A percentile compares a stretch with the other conserved stretches of the same genome.
Evolutionary conservation across 2,797 vertebrate genomes (phyloP).

Genomic region (Antrozous pallidus): DNA sequence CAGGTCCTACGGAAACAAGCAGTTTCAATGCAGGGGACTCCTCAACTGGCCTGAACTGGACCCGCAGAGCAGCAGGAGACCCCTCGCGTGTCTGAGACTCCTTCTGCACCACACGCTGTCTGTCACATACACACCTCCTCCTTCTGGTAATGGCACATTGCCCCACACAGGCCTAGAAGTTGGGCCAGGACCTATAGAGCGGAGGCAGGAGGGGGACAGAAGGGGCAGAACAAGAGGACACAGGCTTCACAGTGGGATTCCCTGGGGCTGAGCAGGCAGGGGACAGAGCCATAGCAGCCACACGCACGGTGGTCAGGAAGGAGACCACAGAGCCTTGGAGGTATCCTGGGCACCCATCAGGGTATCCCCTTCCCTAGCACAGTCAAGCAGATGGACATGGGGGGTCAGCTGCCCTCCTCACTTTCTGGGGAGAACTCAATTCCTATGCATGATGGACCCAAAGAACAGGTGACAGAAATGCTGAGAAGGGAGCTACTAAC

Average conservation of each 20-base stretch:
- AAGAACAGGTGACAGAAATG: neutral
- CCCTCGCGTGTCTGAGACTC: neutral
- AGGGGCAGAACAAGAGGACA: neutral
- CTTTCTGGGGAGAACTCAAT: neutral
- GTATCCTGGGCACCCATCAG: neutral
- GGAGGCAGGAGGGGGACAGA: neutral
- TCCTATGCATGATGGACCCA: neutral
- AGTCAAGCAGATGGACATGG: neutral
- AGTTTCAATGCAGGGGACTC: neutral
- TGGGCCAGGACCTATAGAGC: neutral
- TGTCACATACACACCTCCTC: neutral
- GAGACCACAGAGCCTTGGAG: neutral
- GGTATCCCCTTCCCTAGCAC: neutral
- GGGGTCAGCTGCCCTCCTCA: neutral
- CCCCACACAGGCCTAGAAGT: neutral
- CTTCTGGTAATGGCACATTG: too few relatives aligned
- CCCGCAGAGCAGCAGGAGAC: neutral
- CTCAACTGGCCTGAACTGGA: neutral
- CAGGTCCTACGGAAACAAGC: neutral
- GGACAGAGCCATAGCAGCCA: neutral
- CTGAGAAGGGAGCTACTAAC: neutral
- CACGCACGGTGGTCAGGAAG: fast-evolving
- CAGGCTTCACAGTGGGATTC: neutral
- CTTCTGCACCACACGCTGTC: neutral
- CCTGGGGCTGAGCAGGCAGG: neutral